Base-by-base conservation (phyloP, 2,797 vertebrate species). In the Peromyscus eremicus region DNA sequence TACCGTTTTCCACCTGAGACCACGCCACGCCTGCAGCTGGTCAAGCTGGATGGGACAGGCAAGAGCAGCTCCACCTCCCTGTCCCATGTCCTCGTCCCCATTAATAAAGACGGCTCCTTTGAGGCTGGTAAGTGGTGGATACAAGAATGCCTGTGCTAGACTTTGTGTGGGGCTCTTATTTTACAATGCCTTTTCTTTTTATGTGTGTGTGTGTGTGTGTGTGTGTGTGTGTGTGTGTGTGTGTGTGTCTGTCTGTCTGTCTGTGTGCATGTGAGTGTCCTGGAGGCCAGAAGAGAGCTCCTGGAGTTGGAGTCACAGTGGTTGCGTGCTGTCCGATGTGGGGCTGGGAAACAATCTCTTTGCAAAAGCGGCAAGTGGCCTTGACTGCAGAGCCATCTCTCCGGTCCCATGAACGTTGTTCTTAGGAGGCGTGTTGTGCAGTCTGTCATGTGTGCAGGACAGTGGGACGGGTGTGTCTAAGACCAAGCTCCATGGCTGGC, bases 1-100 rank as follows among this genome's bases (percentile, higher is more conserved):
- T 99, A 99, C 97, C 99, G 99, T 19, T 99, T 99, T 84, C 99
- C 99, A 0, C 99, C 99, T 0, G 98, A 99, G 89, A 99, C 99
- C 6, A 99, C 99, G 0, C 99, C 99, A 0, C 98, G 98, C 16
- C 98, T 99, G 91, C 99, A 98, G 97, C 98, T 99, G 46, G 98
- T 99, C 68, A 96, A 97, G 92, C 90, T 70, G 0, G 98, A 98
- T 0, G 66, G 88, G 49, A 68, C 95, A 0, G 97, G 91, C 5
- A 93, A 32, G 3, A 92, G 95, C 0, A 7, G 92, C 23, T 81
- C 75, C 0, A 94, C 95, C 19, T 64, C 97, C 21, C 97, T 98
- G 0, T 98, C 99, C 0, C 99, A 99, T 76, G 75, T 99, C 76
- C 99, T 99, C 0, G 95, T 98, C 32, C 98, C 97, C 11, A 89